phyloP scores from a whole-genome alignment of 2,888 invertebrate genomes.

The Pinctada fucata region DNA sequence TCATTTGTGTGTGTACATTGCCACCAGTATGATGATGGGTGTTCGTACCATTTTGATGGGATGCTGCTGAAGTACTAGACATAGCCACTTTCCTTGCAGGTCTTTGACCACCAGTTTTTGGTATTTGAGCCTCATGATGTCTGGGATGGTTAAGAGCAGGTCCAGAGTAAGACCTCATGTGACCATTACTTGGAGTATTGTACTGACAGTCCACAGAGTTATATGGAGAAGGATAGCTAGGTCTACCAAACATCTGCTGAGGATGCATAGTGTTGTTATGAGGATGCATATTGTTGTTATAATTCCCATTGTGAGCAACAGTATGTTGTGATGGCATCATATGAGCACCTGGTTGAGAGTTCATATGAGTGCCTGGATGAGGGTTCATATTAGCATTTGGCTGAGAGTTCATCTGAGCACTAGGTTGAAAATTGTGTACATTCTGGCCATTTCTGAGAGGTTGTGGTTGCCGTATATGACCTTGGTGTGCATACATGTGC shows the following conservation, averaged over 20 bases:
- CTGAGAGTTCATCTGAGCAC: not conserved
- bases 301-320: not conserved
- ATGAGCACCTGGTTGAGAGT: not conserved
- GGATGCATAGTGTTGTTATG: not conserved
- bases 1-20: not conserved
- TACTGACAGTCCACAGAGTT: slow-evolving; percentile 2
- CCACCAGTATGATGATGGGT: no score
- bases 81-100: no score
- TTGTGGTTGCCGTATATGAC: not conserved
- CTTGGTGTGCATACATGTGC: no score
- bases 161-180: not conserved
- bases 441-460: not conserved
- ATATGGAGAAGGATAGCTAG: not conserved
- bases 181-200: not conserved
- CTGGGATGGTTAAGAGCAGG: not conserved
- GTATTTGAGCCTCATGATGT: no score
- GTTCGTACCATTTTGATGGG: no score
- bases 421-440: not conserved
- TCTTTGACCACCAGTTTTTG: no score
- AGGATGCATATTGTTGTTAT: not conserved
- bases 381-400: not conserved
- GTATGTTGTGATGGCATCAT: not conserved
- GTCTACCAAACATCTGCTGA: not conserved
- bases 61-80: no score
- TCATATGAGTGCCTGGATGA: not conserved